Evolutionary conservation across 1,140 invertebrate genomes (phyloP), one percentile per base, ranked within the genome.

Genomic region (Frieseomelitta varia): DNA sequence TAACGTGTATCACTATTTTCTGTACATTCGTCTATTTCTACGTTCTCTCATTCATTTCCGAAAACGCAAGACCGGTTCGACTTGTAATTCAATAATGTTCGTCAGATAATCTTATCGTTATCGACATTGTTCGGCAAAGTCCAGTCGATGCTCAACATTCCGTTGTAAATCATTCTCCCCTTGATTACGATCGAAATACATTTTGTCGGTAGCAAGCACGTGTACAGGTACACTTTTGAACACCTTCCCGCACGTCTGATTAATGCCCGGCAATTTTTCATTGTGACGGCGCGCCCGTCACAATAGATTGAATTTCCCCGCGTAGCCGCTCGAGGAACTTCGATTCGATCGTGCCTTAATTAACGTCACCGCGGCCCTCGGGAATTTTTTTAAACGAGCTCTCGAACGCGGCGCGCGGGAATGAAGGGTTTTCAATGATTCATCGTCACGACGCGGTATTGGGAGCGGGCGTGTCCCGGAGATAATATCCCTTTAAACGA

Each of bases 401-500:
- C 58, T 47, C 30, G 73, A 14, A 47, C 15, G 27, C 47, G 63
- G 63, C 27, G 69, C 34, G 34, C 61, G 77, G 55, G 61, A 58
- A 56, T n/a, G 77, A 88, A 79, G 87, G 75, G 2, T 39, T 89
- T 90, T 89, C 88, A 90, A 87, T 90, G 89, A 90, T 90, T 90
- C 88, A 90, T 90, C 80, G 82, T 87, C 88, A 83, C 83, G 78
- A 85, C 80, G 79, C 76, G 75, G 73, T 79, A 89, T 89, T 58
- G 72, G 81, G 68, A 76, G 56, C 61, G 75, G 39, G 76, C 39
- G 81, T 84, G 75, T 89, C 79, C 55, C 51, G 72, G 65, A 90
- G 88, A 90, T 90, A 89, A 89, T 87, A 90, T 89, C 82, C 85
- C 85, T 65, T 85, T 87, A 85, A 85, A 87, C 74, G 87, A 89